Percentiles rank a stretch among this genome's conserved stretches.
phyloP scores from a whole-genome alignment of 2,113 vertebrate genomes.

The Lynx canadensis region DNA sequence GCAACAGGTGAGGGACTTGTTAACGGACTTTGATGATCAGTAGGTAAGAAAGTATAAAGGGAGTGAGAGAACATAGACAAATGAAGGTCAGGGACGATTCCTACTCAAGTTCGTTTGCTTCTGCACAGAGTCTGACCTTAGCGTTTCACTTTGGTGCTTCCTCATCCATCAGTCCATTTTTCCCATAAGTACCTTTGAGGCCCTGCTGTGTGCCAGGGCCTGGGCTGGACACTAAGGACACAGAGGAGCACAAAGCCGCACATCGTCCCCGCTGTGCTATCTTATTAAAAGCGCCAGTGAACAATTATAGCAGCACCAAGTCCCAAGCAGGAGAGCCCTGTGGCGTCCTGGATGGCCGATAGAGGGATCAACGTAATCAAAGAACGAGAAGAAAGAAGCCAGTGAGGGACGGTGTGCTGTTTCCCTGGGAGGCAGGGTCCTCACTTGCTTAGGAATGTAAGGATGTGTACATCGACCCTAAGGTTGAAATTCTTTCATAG shows the following conservation, averaged over 20 bases:
- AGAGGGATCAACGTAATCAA: background rate
- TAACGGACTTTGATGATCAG: background rate
- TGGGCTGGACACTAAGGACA: background rate
- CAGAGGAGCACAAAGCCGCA: background rate
- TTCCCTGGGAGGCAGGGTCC: background rate
- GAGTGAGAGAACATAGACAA: background rate
- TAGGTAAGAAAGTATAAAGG: background rate
- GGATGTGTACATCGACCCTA: background rate
- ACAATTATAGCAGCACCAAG: rapidly evolving
- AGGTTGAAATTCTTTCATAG: background rate
- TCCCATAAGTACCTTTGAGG: background rate
- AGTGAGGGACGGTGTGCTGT: rapidly evolving
- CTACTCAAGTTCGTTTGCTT: background rate
- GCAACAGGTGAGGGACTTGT: background rate
- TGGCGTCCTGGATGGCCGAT: background rate
- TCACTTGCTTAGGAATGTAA: background rate
- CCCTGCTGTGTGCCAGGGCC: background rate
- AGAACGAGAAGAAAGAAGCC: background rate
- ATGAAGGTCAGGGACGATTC: background rate
- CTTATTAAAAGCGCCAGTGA: background rate
- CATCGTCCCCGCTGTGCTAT: background rate
- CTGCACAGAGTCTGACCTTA: background rate
- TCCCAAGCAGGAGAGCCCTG: background rate
- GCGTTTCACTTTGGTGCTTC: background rate
- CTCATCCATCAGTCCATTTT: background rate